Base-by-base conservation (phyloP, 2,888 invertebrate species). In the Cerastoderma edule region DNA sequence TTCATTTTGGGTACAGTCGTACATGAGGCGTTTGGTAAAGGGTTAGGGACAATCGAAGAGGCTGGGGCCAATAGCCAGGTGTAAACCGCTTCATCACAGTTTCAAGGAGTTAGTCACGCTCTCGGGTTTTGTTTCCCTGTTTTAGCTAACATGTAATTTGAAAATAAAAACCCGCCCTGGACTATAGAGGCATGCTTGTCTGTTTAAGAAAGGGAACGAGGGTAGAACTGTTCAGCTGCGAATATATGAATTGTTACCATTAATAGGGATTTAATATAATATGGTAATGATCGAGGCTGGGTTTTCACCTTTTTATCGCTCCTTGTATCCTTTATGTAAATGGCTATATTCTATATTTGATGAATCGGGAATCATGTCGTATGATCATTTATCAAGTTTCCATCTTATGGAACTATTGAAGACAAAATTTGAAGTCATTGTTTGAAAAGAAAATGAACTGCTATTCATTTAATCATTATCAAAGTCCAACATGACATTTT, bases 101-200 rank as follows among this genome's bases (percentile, higher is more conserved):
- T 60, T 60, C 24, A 33, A 60, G 60, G 35, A 60, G 35, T 60
- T 60, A 60, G 60, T 60, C 60, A 60, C 60, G 60, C 60, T 60
- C 39, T 39, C 22, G 13, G 24, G 35, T 60, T 60, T 60, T 60
- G 60, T 60, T 60, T 60, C 27, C 60, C 27, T 50, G 22, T 39
- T 8, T 4, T 16, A 24, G 57, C 60, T 1, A 60, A 60, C 60
- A 60, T 60, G 60, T 60, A 60, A 60, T 60, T 60, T 60, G 60
- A 60, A 60, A 60, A 60, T 60, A 60, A 60, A 60, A 60, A 13
- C 60, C 60, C 27, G 27, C 60, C 22, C 22, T 16, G 16, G 39
- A 39, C 16, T 10, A 39, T 39, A 53, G 53, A 53, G 27, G 53
- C 53, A 53, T 53, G 53, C 28, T 53, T 53, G n/a, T n/a, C n/a